Conservation (phyloP, 2,797 vertebrate genomes). For the Hyperoplus lanceolatus region DNA sequence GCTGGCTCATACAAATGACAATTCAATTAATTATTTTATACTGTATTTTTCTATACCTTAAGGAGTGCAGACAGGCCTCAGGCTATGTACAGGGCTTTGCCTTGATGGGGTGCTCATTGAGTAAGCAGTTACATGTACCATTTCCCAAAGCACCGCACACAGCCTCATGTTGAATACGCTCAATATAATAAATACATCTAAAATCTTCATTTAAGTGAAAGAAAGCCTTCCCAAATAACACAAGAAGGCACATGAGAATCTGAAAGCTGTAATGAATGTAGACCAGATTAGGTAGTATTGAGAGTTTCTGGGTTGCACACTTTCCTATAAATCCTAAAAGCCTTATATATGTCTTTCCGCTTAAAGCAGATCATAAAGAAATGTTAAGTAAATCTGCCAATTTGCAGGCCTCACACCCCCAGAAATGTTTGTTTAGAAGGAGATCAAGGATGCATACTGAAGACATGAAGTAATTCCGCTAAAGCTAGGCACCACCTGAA, state of each 20-base stretch:
- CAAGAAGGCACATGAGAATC: slow-evolving; percentile 5
- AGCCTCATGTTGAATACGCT: slow-evolving; percentile 15
- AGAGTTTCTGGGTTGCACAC: slow-evolving; percentile 49
- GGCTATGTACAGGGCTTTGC: slow-evolving; percentile 53
- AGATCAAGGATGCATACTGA: slow-evolving; percentile 71
- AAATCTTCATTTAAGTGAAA: slow-evolving; percentile 37
- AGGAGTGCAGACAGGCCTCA: slow-evolving; percentile 53
- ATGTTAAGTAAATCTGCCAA: slow-evolving; percentile 75
- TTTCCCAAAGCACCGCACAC: slow-evolving; percentile 4
- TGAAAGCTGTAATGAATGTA: slow-evolving; percentile 30
- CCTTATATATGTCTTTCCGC: slow-evolving; percentile 50
- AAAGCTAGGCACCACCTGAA: slow-evolving; percentile 80
- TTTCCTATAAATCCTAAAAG: slow-evolving; percentile 39
- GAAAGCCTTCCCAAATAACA: slow-evolving; percentile 15
- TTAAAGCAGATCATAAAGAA: slow-evolving; percentile 63
- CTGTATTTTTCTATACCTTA: slow-evolving; percentile 88
- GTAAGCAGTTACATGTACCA: slow-evolving; percentile 38
- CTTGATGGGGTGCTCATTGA: slow-evolving; percentile 48
- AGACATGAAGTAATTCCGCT: slow-evolving; percentile 79
- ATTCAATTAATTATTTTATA: slow-evolving; percentile 91
- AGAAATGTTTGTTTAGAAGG: slow-evolving; percentile 75
- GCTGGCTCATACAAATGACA: slow-evolving; percentile 96
- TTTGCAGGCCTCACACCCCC: slow-evolving; percentile 67
- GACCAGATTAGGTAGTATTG: slow-evolving; percentile 37
- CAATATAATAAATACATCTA: slow-evolving; percentile 28